Base-by-base conservation (phyloP, 1,140 invertebrate genomes). In the Palaemon carinicauda region DNA sequence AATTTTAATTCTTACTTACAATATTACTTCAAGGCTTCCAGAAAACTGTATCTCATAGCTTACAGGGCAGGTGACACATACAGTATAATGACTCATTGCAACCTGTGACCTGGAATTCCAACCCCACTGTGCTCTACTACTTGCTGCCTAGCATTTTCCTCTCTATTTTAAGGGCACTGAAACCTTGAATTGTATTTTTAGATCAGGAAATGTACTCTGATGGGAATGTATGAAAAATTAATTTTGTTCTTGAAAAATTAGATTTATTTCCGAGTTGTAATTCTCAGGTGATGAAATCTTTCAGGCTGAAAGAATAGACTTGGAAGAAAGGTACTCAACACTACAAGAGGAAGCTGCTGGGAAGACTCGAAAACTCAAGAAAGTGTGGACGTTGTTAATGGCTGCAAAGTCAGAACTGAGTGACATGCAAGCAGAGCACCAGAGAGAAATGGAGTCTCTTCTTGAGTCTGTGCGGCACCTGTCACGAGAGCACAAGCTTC, bases 261-360 rank as follows among this genome's bases (percentile, higher is more conserved):
- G n/a, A n/a, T n/a, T n/a, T n/a, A n/a, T n/a, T n/a, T n/a, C n/a
- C n/a, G n/a, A 56, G 29, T 24, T 78, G 33, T 50, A 12, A 24
- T 7, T 41, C 9, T 19, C 24, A 69, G 24, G 10, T 73, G 15
- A 77, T 7, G 14, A n/a, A 41, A 21, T 21, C 71, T 84, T 89
- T 90, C 89, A 96, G 93, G 95, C 96, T 1, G 98, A 99, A 91
- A 94, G 97, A 80, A 93, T 99, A 24, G 96, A 99, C 90, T 96
- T 99, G 73, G 98, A 99, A 92, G 98, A 99, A 91, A 96, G 97
- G 87, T 99, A 99, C 92, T 96, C 96, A 0, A 95, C 94, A 75
- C 92, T 99, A 0, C 97, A 98, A 92, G 99, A 99, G 90, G 97
- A 99, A 92, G 96, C 96, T 75, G 93, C 94, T 2, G 97, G 96